Conservation (phyloP, 2,888 invertebrate genomes). For the Cordylochernes scorpioides region DNA sequence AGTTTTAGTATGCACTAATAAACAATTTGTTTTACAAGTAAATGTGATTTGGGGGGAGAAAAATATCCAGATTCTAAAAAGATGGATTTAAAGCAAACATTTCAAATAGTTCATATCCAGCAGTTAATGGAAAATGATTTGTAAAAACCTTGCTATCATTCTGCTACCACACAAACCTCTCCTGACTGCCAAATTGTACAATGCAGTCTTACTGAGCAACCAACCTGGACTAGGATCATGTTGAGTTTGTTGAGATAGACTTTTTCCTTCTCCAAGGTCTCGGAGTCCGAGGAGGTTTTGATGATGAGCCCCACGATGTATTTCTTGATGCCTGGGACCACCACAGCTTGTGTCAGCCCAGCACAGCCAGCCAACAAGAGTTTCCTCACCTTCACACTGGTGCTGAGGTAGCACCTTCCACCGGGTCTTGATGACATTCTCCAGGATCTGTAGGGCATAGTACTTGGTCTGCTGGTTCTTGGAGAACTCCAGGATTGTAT, state of each 20-base stretch:
- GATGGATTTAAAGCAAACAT: too few relatives aligned
- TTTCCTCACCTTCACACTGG: constrained; percentile 52
- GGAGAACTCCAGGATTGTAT: constrained; percentile 91
- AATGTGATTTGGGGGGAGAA: too few relatives aligned
- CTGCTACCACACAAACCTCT: too few relatives aligned
- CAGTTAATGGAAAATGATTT: too few relatives aligned
- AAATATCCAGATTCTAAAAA: too few relatives aligned
- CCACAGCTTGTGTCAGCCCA: neutral
- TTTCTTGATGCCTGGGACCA: constrained; percentile 60
- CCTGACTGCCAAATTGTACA: neutral
- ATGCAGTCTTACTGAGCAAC: constrained; percentile 8
- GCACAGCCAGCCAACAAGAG: neutral
- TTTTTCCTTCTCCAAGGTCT: constrained; percentile 65
- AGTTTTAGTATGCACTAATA: too few relatives aligned
- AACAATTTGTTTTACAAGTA: too few relatives aligned
- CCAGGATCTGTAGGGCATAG: constrained; percentile 93
- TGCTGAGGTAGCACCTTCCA: constrained; percentile 96
- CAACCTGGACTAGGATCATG: constrained; percentile 84
- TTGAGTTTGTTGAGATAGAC: constrained; percentile 92
- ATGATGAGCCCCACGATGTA: constrained; percentile 96
- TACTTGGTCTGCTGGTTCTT: constrained; percentile 92
- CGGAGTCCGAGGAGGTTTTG: constrained; percentile 79
- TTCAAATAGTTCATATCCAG: too few relatives aligned
- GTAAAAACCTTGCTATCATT: too few relatives aligned
- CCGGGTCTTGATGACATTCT: constrained; percentile 89